A percentile compares a stretch with the other conserved stretches of the same genome.
These are phyloP conservation scores for Athalia cordata DNA, from an alignment of 2,888 invertebrate species.

Conservation along the genomic window DNA sequence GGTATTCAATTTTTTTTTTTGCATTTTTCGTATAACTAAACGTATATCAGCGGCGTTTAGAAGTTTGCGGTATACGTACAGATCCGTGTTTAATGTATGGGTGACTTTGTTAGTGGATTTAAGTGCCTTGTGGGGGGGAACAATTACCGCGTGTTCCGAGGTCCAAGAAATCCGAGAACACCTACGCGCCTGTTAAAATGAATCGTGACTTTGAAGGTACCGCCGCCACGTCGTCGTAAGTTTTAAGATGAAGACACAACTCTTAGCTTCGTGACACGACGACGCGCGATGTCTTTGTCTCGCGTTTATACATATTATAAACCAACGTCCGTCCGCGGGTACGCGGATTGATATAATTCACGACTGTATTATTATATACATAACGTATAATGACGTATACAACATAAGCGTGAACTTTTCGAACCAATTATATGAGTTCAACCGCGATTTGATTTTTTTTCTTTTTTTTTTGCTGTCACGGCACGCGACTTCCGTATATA, in stretches of 20 bases:
- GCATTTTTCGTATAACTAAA: too few species aligned
- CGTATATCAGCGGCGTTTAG: too few species aligned
- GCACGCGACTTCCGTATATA: background rate
- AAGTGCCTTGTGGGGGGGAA: background rate
- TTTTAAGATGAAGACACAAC: conserved; percentile 39
- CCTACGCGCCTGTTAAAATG: conserved; percentile 40
- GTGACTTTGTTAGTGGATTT: background rate
- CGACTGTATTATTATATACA: too few species aligned
- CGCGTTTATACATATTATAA: background rate
- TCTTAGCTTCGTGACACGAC: background rate
- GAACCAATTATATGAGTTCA: too few species aligned
- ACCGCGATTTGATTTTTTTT: too few species aligned
- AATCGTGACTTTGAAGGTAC: conserved; percentile 38
- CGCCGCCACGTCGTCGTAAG: conserved; percentile 17
- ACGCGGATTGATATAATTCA: too few species aligned
- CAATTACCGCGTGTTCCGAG: conserved; percentile 24
- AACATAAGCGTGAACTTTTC: too few species aligned
- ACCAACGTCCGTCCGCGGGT: background rate
- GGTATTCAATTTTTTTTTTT: too few species aligned
- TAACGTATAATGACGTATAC: too few species aligned
- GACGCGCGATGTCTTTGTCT: background rate
- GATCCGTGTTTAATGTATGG: background rate
- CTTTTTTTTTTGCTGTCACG: too few species aligned
- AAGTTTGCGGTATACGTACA: background rate
- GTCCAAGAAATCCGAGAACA: conserved; percentile 38